Percentiles rank a stretch among this genome's conserved stretches.
phyloP scores from a whole-genome alignment of 2,113 vertebrate genomes.

The Xerus inauris region DNA sequence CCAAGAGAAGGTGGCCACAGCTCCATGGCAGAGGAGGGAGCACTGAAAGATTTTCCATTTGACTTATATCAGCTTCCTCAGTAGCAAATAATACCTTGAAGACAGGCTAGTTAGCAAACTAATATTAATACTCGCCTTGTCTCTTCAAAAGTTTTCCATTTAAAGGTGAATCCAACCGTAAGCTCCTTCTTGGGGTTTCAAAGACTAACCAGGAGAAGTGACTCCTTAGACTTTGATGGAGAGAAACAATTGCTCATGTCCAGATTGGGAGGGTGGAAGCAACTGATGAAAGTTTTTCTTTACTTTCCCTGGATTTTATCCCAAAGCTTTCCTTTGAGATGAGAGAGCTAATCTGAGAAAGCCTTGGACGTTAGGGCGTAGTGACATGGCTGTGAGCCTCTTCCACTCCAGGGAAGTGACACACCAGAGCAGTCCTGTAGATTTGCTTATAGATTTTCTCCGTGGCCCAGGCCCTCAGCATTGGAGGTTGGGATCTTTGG shows the following conservation, averaged over 20 bases:
- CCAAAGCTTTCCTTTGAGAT: neutral
- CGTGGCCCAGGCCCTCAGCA: accelerated
- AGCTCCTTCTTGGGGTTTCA: neutral
- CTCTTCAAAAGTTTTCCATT: neutral
- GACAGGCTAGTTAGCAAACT: neutral
- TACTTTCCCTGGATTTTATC: neutral
- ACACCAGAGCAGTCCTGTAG: neutral
- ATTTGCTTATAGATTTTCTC: neutral
- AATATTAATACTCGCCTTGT: neutral
- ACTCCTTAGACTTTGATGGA: neutral
- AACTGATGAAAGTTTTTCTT: neutral
- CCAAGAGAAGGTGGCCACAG: neutral
- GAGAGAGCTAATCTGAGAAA: neutral
- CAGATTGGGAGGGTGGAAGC: neutral
- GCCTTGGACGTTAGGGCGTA: neutral
- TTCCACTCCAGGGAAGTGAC: accelerated
- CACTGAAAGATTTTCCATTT: neutral
- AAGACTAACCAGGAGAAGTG: neutral
- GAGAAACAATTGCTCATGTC: neutral
- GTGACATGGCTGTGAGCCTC: neutral
- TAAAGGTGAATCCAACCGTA: neutral
- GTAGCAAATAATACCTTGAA: neutral
- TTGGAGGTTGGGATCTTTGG: accelerated
- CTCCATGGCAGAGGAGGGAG: accelerated
- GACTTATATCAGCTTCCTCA: neutral